Percentiles rank a stretch among this genome's conserved stretches.
Evolutionary conservation across 2,113 vertebrate genomes (phyloP).

Genomic region (Perca fluviatilis): DNA sequence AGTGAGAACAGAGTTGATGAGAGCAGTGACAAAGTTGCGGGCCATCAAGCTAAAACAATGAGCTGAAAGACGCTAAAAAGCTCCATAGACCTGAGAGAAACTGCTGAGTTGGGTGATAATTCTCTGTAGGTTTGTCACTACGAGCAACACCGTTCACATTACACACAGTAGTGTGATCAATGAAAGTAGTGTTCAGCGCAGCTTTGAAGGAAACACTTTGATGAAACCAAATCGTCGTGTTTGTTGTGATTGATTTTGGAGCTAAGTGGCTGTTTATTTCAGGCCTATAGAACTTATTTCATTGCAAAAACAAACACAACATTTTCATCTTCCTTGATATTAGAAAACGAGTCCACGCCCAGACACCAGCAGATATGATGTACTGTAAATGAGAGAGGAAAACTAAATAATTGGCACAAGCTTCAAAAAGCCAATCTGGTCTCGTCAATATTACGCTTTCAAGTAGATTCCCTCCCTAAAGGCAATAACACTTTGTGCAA

Average conservation of each 20-base stretch:
- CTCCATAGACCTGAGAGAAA: too few species aligned
- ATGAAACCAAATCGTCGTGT: neutral
- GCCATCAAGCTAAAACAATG: too few species aligned
- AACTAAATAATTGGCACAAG: neutral
- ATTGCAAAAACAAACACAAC: neutral
- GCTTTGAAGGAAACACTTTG: neutral
- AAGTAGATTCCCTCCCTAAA: constrained; percentile 39
- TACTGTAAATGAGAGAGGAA: neutral
- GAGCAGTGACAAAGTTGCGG: too few species aligned
- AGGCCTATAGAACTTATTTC: neutral
- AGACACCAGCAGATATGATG: neutral
- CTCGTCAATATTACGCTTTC: constrained; percentile 14
- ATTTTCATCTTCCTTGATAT: neutral
- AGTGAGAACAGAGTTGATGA: too few species aligned
- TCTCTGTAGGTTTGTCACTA: too few species aligned
- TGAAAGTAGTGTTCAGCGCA: neutral
- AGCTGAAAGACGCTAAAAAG: too few species aligned
- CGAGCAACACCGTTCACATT: too few species aligned
- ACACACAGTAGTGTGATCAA: too few species aligned
- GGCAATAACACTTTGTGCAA: constrained; percentile 27
- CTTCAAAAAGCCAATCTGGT: neutral
- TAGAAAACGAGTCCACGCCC: neutral
- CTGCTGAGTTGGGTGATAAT: too few species aligned
- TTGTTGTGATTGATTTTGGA: neutral
- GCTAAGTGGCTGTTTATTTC: neutral